Conservation (phyloP, 2,113 vertebrate genomes). For the Rostratula benghalensis region DNA sequence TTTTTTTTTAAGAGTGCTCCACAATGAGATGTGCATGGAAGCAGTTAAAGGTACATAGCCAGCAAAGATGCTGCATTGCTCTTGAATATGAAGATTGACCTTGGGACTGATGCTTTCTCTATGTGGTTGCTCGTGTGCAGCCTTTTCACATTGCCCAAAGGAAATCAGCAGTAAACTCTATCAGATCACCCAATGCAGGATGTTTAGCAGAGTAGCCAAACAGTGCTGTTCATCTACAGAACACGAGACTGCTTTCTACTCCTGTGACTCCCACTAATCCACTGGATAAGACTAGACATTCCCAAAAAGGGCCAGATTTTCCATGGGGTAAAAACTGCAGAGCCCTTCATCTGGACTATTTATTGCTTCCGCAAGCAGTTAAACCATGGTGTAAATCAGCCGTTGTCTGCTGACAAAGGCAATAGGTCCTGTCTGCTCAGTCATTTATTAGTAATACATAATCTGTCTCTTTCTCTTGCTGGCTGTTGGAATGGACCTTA, state of each 20-base stretch:
- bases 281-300: background rate
- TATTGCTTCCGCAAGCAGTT: background rate
- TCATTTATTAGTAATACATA: constrained; percentile 23
- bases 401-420: constrained; percentile 26
- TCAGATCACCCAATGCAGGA: background rate
- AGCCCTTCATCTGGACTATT: background rate
- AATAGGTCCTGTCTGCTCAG: background rate
- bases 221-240: background rate
- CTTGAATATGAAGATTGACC: background rate
- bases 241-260: background rate
- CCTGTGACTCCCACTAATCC: background rate
- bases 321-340: background rate
- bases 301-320: background rate
- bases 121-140: background rate
- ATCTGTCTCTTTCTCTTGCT: background rate
- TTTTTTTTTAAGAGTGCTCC: background rate
- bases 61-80: background rate
- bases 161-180: background rate
- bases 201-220: background rate
- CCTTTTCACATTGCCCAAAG: background rate
- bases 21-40: background rate
- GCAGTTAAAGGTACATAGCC: background rate
- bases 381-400: constrained; percentile 3
- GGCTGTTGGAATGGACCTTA: background rate
- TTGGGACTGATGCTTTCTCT: background rate